Percentiles rank a stretch among this genome's conserved stretches.
Conservation (phyloP, 1,140 invertebrate genomes). For the Microvelia longipes region DNA sequence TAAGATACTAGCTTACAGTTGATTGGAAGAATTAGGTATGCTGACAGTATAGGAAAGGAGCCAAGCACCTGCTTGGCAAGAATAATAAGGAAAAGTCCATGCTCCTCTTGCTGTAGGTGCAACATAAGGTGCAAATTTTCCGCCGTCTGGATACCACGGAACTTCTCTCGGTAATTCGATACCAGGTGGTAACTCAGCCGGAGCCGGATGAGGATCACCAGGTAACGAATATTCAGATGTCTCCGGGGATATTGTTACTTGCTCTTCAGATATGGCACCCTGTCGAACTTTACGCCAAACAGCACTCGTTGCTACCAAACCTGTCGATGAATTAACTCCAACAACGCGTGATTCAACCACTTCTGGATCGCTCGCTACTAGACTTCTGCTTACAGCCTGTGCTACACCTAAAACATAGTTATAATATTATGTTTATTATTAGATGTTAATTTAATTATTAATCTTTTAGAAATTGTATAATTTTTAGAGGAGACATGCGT, state of each 20-base stretch:
- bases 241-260: constrained; percentile 26
- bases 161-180: neutral
- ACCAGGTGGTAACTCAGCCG: neutral
- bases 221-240: constrained; percentile 32
- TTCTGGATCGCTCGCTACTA: constrained; percentile 37
- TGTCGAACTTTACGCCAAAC: constrained; percentile 33
- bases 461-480: too few relatives aligned
- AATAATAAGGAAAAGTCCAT: constrained; percentile 69
- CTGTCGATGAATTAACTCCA: constrained; percentile 42
- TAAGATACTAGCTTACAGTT: neutral
- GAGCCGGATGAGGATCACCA: constrained; percentile 5
- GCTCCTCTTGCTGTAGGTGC: constrained; percentile 3
- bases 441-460: too few relatives aligned
- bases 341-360: constrained; percentile 40
- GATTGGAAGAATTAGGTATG: constrained; percentile 36
- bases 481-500: too few relatives aligned
- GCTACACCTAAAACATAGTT: constrained; percentile 32
- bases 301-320: constrained; percentile 35
- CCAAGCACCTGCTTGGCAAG: constrained; percentile 52
- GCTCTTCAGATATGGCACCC: constrained; percentile 12
- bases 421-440: too few relatives aligned
- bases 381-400: constrained; percentile 40
- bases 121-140: neutral
- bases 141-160: constrained; percentile 1
- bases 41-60: constrained; percentile 60